Conservation (phyloP, 2,113 vertebrate species). For the Elaphurus davidianus region DNA sequence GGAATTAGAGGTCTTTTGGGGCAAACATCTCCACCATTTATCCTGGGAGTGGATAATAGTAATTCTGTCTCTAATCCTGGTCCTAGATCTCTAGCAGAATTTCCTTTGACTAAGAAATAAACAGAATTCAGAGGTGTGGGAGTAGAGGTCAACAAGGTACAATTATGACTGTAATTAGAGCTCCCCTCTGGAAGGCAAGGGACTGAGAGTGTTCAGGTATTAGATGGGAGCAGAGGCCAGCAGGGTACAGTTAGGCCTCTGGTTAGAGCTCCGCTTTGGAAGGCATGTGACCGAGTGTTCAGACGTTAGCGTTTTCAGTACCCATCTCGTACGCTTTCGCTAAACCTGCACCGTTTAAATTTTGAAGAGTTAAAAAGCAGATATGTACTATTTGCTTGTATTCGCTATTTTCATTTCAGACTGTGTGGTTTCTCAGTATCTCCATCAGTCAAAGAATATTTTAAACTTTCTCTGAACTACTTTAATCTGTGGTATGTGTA, state of each 20-base stretch:
- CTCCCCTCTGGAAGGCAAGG: not conserved
- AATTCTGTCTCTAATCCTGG: not conserved
- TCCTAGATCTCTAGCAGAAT: not conserved
- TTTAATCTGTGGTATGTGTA: not conserved
- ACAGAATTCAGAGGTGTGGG: not conserved
- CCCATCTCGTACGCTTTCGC: not conserved
- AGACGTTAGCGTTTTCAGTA: not conserved
- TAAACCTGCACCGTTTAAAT: not conserved
- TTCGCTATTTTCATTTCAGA: not conserved
- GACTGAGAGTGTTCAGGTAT: not conserved
- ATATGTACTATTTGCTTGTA: not conserved
- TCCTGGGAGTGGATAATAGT: not conserved
- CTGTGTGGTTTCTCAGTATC: not conserved
- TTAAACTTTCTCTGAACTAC: constrained; percentile 35
- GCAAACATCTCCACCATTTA: not conserved
- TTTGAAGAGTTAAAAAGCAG: not conserved
- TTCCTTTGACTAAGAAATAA: not conserved
- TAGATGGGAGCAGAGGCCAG: not conserved
- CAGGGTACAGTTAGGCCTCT: not conserved
- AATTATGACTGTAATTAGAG: not conserved
- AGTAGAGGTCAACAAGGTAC: not conserved
- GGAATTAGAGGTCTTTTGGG: not conserved
- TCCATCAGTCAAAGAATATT: not conserved
- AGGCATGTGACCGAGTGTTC: not conserved
- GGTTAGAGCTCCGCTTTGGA: not conserved